phyloP scores from a whole-genome alignment of 2,888 invertebrate species.

The Blera fallax region DNA sequence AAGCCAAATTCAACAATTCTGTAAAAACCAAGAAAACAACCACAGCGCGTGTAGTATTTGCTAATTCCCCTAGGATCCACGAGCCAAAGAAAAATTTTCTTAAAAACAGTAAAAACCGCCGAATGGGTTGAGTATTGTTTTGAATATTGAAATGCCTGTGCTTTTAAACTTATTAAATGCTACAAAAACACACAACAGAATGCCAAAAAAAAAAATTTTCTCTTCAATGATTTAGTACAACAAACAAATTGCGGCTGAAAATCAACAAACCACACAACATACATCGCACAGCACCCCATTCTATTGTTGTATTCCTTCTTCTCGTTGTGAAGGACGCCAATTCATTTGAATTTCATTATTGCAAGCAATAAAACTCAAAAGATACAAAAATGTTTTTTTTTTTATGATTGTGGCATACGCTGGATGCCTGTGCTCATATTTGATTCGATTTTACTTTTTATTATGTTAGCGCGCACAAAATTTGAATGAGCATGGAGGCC shows the following conservation, averaged over 20 bases:
- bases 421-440: background rate
- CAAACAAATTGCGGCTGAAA: background rate
- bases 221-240: background rate
- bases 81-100: background rate
- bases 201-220: background rate
- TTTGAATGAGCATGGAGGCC: background rate
- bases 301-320: no score
- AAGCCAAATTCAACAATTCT: background rate
- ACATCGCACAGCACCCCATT: background rate
- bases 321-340: constrained; percentile 26
- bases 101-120: background rate
- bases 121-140: background rate
- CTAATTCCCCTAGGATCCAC: background rate
- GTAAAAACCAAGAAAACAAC: background rate
- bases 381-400: background rate
- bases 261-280: background rate
- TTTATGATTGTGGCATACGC: background rate
- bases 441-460: background rate
- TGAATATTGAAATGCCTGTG: background rate
- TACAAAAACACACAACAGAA: background rate
- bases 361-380: constrained; percentile 4
- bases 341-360: constrained; percentile 46
- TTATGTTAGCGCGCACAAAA: constrained; percentile 1
- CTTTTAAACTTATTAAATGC: constrained; percentile 9
- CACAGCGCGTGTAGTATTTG: background rate